A percentile compares a stretch with the other conserved stretches of the same genome.
These are phyloP conservation scores for Plusia festucae DNA, from an alignment of 2,888 invertebrate genomes.

Conservation along the genomic window DNA sequence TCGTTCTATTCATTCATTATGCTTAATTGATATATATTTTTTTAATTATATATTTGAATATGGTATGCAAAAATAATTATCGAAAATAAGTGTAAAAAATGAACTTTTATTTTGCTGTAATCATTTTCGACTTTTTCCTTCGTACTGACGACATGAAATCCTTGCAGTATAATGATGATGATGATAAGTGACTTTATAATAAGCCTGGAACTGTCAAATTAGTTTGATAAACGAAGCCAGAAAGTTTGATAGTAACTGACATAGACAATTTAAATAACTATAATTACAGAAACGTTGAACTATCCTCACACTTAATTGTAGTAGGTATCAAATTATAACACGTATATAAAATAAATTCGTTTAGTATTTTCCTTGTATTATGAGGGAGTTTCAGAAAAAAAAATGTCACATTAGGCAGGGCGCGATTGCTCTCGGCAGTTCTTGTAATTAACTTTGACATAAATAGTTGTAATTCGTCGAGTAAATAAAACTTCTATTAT, in stretches of 20 bases:
- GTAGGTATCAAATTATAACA: neutral
- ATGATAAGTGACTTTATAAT: neutral
- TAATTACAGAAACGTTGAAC: neutral
- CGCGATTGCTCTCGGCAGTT: neutral
- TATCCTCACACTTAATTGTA: too few species aligned
- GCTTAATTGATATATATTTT: too few species aligned
- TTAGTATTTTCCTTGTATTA: neutral
- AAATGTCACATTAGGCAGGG: neutral
- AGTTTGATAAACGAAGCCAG: neutral
- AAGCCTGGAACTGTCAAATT: neutral
- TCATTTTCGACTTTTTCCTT: neutral
- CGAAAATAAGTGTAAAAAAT: too few species aligned
- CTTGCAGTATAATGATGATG: neutral
- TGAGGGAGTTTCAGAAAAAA: neutral
- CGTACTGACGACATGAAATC: neutral
- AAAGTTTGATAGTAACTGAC: neutral
- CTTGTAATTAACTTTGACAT: conserved; percentile 41
- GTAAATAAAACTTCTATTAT: conserved; percentile 34
- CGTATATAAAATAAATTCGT: neutral
- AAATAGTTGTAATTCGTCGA: conserved; percentile 27
- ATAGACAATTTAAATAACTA: conserved; percentile 1
- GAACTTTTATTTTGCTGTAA: too few species aligned
- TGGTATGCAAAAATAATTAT: too few species aligned
- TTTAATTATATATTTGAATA: too few species aligned
- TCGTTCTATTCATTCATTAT: too few species aligned